Conservation (phyloP, 2,113 vertebrate genomes). For the Hippocampus comes region DNA sequence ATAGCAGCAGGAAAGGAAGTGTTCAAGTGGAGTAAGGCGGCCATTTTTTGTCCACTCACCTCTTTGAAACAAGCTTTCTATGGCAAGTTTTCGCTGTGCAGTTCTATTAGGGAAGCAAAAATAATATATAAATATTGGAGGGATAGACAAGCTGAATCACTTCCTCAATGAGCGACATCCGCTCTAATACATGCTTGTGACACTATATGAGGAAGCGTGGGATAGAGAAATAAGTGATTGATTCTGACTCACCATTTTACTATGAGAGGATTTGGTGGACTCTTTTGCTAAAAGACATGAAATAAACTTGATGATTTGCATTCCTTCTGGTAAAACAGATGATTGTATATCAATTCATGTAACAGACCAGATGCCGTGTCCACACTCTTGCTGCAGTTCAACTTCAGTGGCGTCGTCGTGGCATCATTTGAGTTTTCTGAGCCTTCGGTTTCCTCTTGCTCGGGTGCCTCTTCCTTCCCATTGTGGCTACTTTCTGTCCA, state of each 20-base stretch:
- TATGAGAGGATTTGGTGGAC: not conserved
- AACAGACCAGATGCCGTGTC: slow-evolving; percentile 25
- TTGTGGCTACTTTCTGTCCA: slow-evolving; percentile 13
- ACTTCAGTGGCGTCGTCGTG: slow-evolving; percentile 1
- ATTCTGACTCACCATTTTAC: not conserved
- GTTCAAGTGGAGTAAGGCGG: not conserved
- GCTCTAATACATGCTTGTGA: too few relatives aligned
- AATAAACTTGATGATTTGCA: not conserved
- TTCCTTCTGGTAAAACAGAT: not conserved
- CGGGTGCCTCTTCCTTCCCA: not conserved
- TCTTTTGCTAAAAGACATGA: not conserved
- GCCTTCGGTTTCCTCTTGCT: slow-evolving; percentile 15
- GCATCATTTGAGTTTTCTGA: slow-evolving; percentile 17
- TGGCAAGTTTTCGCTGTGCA: slow-evolving; percentile 68
- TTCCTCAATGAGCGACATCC: too few relatives aligned
- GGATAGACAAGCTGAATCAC: not conserved
- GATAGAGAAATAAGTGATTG: not conserved
- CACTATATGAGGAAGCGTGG: not conserved
- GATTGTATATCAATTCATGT: not conserved
- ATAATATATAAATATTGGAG: not conserved
- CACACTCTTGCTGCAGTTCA: not conserved
- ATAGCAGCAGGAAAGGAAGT: not conserved
- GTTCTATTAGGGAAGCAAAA: slow-evolving; percentile 45
- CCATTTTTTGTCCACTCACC: slow-evolving; percentile 47
- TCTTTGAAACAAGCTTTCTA: slow-evolving; percentile 58